phyloP scores from a whole-genome alignment of 53 echinoderm and acorn worm genomes.

The Echinarachnius parma region DNA sequence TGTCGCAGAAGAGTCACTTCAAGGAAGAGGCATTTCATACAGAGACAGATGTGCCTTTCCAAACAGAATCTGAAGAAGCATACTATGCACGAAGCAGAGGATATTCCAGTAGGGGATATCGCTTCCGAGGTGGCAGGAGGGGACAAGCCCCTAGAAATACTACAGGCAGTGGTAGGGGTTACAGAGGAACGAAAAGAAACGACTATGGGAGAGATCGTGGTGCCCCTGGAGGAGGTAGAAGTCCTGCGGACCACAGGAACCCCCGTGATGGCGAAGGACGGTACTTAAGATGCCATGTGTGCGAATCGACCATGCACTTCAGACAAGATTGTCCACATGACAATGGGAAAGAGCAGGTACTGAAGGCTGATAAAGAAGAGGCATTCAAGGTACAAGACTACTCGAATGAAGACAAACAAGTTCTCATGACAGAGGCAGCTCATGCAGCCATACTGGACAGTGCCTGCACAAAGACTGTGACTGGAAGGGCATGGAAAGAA shows the following conservation, averaged over 20 bases:
- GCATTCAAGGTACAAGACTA: conserved; percentile 52
- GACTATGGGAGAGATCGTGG: too few species aligned
- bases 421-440: conserved; percentile 42
- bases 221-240: too few species aligned
- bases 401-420: conserved; percentile 43
- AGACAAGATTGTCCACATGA: conserved; percentile 40
- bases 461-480: conserved; percentile 34
- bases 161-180: not conserved
- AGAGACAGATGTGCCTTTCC: not conserved
- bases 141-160: not conserved
- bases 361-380: not conserved
- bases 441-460: conserved; percentile 43
- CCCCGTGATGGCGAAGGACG: conserved; percentile 36
- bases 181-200: too few species aligned
- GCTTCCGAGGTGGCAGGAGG: conserved; percentile 1
- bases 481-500: conserved; percentile 48
- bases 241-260: not conserved
- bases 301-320: conserved; percentile 46
- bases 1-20: not conserved
- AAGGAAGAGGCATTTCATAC: conserved; percentile 27
- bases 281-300: conserved; percentile 32
- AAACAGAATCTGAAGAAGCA: conserved; percentile 15
- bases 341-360: not conserved
- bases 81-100: conserved; percentile 15
- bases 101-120: not conserved